Base-by-base conservation (phyloP, 2,888 invertebrate genomes). In the Rhingia rostrata region DNA sequence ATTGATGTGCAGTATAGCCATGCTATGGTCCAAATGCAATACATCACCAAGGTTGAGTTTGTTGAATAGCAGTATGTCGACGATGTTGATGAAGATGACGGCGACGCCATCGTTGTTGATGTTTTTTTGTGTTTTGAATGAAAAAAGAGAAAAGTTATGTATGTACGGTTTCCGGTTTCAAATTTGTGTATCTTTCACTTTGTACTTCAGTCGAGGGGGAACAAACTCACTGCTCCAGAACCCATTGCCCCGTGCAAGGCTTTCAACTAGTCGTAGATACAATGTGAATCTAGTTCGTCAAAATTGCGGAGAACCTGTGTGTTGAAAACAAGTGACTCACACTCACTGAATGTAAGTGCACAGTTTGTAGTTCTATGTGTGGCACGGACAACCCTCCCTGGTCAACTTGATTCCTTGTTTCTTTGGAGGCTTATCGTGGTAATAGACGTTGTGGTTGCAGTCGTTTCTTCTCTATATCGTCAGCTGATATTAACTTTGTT, bases 131-230 rank as follows among this genome's bases (percentile, higher is more conserved):
- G 22, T 73, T 72, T 60, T 64, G 39, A 61, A 53, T 37, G 30
- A 30, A 49, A 54, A 54, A 37, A 67, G 6, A 51, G 37, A 45
- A 58, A 49, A 22, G 2, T 22, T 22, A 6, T 22, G 33, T 10
- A 49, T 61, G 66, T 66, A 54, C 64, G 72, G 72, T 82, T 82
- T 82, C 82, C 82, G 82, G 82, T 82, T 82, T 82, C 72, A 82
- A 78, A 82, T 82, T 78, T 73, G 78, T 82, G 78, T 82, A 72
- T 72, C 54, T 72, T 78, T 75, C 74, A 81, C 81, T 74, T 63
- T 81, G 56, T 53, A 61, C 61, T 72, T 82, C 49, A 72, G 66
- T 54, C 61, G 61, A 78, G 54, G 82, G 77, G 82, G 78, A 47
- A 7, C 54, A 66, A 41, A 39, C 53, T 72, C 33, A 64, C 64